Conservation (phyloP, 2,797 vertebrate species). For the Enteromius argenteus region DNA sequence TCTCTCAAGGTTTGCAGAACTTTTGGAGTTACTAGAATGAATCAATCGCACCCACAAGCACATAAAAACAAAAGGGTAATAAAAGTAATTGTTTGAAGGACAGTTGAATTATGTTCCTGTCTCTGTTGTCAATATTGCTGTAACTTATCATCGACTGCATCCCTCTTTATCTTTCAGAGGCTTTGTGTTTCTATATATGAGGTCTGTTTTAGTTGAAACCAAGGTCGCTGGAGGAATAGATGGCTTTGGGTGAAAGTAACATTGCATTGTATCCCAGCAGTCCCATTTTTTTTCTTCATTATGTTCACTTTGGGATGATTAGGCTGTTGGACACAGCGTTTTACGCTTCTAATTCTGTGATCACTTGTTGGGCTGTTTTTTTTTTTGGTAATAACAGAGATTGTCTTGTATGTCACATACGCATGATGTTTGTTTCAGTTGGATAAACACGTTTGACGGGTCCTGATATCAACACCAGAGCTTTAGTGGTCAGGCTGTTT, state of each 20-base stretch:
- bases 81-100: constrained; percentile 31
- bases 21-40: constrained; percentile 3
- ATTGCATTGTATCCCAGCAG: background rate
- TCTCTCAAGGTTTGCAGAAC: constrained; percentile 11
- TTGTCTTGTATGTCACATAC: background rate
- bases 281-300: constrained; percentile 13
- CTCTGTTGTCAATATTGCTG: constrained; percentile 31
- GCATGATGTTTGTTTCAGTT: background rate
- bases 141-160: background rate
- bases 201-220: background rate
- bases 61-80: constrained; percentile 30
- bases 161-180: background rate
- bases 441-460: constrained; percentile 18
- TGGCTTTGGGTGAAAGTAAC: background rate
- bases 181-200: constrained; percentile 17
- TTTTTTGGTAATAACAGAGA: background rate
- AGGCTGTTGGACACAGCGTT: background rate
- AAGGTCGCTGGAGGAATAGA: constrained; percentile 14
- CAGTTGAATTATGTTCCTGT: constrained; percentile 1
- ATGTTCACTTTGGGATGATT: background rate
- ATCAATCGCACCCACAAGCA: background rate
- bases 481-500: constrained; percentile 19
- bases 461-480: constrained; percentile 16
- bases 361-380: constrained; percentile 1
- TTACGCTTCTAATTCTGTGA: background rate